Base-by-base conservation (phyloP, 2,113 vertebrate species). In the Heliornis fulica region DNA sequence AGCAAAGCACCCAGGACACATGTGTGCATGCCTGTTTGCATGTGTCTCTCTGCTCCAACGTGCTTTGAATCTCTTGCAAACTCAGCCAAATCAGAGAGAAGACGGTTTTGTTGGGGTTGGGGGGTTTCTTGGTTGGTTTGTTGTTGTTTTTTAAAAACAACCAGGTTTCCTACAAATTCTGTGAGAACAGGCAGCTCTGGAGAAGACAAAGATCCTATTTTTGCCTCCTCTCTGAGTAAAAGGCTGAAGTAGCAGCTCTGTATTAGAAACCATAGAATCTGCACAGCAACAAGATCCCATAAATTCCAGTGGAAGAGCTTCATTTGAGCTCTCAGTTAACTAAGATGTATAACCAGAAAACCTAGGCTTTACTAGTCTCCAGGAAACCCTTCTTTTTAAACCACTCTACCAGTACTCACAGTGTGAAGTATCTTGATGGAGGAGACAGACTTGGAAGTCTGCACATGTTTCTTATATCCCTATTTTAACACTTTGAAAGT, bases 301-400 rank as follows among this genome's bases (percentile, higher is more conserved):
- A 83, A 86, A 92, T 25, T 48, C 32, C 29, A 31, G 9, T 57
- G 80, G 63, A 83, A 88, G 76, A 96, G 54, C 48, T 83, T 78
- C 8, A 64, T 28, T 43, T 72, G 32, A 90, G 34, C 40, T 93
- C 70, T 64, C 66, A 69, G 16, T 93, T 90, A 90, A 71, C 57
- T 43, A 89, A 53, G 83, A 86, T 13, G 17, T 17, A 81, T 15
- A 71, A 76, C 43, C 31, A 76, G 36, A 90, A 92, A 86, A 8
- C 12, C 10, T 21, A 69, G 41, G 45, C 19, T 78, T 87, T 82
- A 75, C 66, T 29, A 75, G 51, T 26, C n/a, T 80, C 54, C 59
- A 90, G 71, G 23, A 40, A 80, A 72, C 32, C 41, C 57, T 60
- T 51, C 40, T 4, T 80, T 88, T 86, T 34, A 80, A 68, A 63